These are phyloP conservation scores for Eupithecia abbreviata DNA, from an alignment of 2,888 invertebrate genomes.

Conservation along the genomic window DNA sequence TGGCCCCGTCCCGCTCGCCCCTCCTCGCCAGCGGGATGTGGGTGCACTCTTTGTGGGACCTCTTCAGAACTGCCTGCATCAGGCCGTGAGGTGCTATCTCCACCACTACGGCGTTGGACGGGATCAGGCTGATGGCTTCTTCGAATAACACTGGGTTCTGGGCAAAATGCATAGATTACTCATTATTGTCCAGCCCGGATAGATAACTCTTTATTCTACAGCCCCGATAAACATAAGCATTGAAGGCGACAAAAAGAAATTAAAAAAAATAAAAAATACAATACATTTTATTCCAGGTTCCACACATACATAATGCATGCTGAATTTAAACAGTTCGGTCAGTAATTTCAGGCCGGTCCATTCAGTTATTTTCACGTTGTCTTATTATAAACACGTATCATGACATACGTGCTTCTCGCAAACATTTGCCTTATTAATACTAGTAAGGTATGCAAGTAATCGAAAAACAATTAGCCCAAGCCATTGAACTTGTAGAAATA, in stretches of 20 bases:
- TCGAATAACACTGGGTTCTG: slow-evolving; percentile 88
- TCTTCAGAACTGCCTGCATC: slow-evolving; percentile 91
- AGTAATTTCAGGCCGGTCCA: background rate
- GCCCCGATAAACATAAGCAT: background rate
- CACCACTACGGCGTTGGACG: slow-evolving; percentile 89
- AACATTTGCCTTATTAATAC: too few species aligned
- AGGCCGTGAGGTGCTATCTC: slow-evolving; percentile 95
- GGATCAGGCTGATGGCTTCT: slow-evolving; percentile 89
- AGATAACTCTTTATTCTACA: background rate
- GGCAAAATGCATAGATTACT: background rate
- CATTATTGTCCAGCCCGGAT: background rate
- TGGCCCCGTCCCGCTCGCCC: slow-evolving; percentile 83
- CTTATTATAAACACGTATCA: background rate
- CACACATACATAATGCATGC: too few species aligned
- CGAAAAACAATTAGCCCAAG: background rate
- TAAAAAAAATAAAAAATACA: background rate
- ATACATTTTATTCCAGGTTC: too few species aligned
- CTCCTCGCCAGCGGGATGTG: slow-evolving; percentile 89
- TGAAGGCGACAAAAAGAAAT: background rate
- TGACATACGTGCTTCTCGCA: background rate
- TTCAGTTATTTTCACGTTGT: background rate
- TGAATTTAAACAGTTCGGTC: too few species aligned
- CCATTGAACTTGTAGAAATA: slow-evolving; percentile 1
- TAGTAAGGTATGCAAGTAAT: background rate
- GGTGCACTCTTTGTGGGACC: slow-evolving; percentile 86